phyloP scores from a whole-genome alignment of 2,888 invertebrate species.

The Thymelicus acteon region DNA sequence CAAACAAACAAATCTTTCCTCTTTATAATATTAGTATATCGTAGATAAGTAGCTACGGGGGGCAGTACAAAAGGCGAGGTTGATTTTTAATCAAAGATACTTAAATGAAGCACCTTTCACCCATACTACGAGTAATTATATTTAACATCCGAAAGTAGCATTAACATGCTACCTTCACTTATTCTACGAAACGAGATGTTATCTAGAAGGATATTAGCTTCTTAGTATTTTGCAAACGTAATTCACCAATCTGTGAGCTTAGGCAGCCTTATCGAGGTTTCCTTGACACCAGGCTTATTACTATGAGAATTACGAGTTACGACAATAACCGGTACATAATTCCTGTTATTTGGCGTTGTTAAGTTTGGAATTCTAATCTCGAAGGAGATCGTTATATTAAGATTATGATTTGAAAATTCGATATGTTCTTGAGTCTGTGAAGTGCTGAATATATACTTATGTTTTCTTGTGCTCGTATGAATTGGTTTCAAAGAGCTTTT shows the following conservation, averaged over 20 bases:
- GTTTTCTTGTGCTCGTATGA: neutral
- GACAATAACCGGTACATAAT: conserved; percentile 5
- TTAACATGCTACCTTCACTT: neutral
- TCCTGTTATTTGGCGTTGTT: conserved; percentile 15
- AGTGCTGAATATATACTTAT: neutral
- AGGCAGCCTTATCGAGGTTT: conserved; percentile 1
- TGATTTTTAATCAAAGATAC: no score
- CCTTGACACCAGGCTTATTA: conserved; percentile 17
- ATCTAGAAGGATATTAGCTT: conserved; percentile 6
- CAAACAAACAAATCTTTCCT: no score
- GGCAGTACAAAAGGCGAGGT: no score
- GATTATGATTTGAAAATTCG: conserved; percentile 9
- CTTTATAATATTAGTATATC: no score
- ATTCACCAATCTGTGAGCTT: neutral
- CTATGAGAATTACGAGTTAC: conserved; percentile 5
- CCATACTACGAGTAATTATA: no score
- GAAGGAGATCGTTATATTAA: conserved; percentile 2
- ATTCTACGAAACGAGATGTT: conserved; percentile 1
- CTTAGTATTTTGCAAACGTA: conserved; percentile 13
- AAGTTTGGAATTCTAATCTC: conserved; percentile 12
- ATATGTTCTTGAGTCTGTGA: neutral
- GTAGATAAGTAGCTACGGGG: no score
- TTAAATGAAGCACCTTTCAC: no score
- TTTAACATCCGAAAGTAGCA: no score
- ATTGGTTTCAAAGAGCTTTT: neutral